Evolutionary conservation across 2,113 vertebrate species (phyloP), one percentile per base, ranked within the genome.

Genomic region (Myotis davidii): DNA sequence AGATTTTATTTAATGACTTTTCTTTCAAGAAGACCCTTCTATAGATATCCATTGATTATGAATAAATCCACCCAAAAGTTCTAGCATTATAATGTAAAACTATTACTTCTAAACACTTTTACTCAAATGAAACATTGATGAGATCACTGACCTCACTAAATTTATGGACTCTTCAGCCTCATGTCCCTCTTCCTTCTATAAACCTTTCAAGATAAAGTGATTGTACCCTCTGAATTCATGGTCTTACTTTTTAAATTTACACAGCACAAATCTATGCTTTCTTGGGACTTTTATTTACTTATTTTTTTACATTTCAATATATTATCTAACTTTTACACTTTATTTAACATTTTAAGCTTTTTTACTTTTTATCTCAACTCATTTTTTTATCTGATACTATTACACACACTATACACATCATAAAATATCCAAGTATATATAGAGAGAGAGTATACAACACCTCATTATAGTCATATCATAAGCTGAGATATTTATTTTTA

Each of bases 1-100:
- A 77, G 42, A 65, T 77, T 92, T 90, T 83, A 16, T 56, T 95
- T 27, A 93, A 87, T 64, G 6, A 79, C 64, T 92, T 91, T 85
- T 16, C n/a, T 94, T 64, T 94, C 25, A 89, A 84, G 54, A 64
- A 86, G 39, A 50, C 2, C 2, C 9, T 81, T 37, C 10, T 61
- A 50, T 48, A 10, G 17, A 50, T 42, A 23, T 34, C 45, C 69
- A 85, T 72, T 77, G 83, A 88, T 79, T 91, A n/a, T 61, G 23
- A 81, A 21, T 84, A 90, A 94, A 93, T 82, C 21, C 25, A 29
- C 14, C 67, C 37, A 9, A 70, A 91, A 88, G 77, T 20, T 76
- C 52, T 50, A 34, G 37, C n/a, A 23, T 84, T 11, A 34, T 93
- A 94, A 39, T 54, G 1, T 29, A 88, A 85, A 29, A 74, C 17